These are phyloP conservation scores for Hippotragus niger DNA, from an alignment of 2,113 vertebrate species.

Conservation along the genomic window DNA sequence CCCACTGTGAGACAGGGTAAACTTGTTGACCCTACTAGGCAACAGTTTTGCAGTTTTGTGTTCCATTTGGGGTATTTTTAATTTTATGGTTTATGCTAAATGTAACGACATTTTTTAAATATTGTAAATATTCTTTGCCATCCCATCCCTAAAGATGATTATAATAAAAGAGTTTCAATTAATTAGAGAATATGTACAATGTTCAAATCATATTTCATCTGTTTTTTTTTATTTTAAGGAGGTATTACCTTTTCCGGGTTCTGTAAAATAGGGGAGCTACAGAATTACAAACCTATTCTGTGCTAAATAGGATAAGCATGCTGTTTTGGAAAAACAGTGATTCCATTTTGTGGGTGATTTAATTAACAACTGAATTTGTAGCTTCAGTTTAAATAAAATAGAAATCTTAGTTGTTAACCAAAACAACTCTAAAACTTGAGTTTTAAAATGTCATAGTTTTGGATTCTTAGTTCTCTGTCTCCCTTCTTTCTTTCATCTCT, in stretches of 20 bases:
- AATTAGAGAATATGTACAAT: not conserved
- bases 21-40: not conserved
- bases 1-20: not conserved
- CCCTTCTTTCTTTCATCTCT: not conserved
- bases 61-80: not conserved
- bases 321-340: not conserved
- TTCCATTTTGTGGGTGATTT: not conserved
- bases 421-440: constrained; percentile 26
- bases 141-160: not conserved
- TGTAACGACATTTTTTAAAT: not conserved
- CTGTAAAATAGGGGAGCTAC: not conserved
- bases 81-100: constrained; percentile 25
- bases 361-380: constrained; percentile 25
- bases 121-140: not conserved
- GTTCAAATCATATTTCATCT: constrained; percentile 15
- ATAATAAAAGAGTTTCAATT: constrained; percentile 1
- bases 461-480: not conserved
- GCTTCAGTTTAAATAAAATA: constrained; percentile 13
- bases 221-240: not conserved
- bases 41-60: not conserved
- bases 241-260: not conserved
- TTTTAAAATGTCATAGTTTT: not conserved
- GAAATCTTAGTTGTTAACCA: not conserved
- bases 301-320: not conserved
- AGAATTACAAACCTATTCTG: not conserved